Conservation (phyloP, 2,797 vertebrate genomes). For the Gephyroberyx darwinii region DNA sequence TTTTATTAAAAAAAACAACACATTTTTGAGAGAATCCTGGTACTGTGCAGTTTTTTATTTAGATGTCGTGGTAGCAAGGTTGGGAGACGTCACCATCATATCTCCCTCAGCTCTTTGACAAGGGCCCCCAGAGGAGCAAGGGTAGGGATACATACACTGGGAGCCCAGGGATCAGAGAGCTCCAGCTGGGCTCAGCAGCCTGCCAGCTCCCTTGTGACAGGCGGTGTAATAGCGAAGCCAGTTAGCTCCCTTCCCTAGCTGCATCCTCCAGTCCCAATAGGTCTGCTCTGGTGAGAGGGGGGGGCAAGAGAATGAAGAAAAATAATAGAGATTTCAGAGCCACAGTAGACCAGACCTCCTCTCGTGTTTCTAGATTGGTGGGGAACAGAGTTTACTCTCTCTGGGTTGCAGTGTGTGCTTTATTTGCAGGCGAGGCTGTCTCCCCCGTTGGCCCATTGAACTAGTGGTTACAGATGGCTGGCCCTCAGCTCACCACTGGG, state of each 20-base stretch:
- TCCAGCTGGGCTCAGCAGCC: conserved; percentile 60
- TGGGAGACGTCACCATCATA: neutral
- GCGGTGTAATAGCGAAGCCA: conserved; percentile 48
- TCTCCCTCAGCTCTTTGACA: conserved; percentile 38
- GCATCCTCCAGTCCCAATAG: conserved; percentile 46
- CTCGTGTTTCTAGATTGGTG: conserved; percentile 54
- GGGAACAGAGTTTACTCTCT: conserved; percentile 29
- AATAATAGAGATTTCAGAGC: conserved; percentile 41
- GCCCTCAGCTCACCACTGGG: conserved; percentile 53
- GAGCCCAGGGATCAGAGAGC: conserved; percentile 51
- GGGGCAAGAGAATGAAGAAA: conserved; percentile 30
- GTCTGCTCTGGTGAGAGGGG: conserved; percentile 35
- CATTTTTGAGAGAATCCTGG: neutral
- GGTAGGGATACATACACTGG: conserved; percentile 32
- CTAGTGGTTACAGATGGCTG: conserved; percentile 50
- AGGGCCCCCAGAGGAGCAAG: conserved; percentile 20
- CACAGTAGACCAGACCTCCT: conserved; percentile 46
- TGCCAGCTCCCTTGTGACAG: conserved; percentile 57
- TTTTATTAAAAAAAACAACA: neutral
- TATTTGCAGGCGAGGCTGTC: conserved; percentile 44
- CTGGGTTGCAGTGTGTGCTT: conserved; percentile 36
- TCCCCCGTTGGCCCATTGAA: conserved; percentile 38
- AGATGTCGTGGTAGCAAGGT: neutral
- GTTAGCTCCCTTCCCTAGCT: conserved; percentile 50
- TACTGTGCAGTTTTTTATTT: too few species aligned